phyloP scores from a whole-genome alignment of 1,140 invertebrate genomes.

The Druon quercuslanigerum region DNA sequence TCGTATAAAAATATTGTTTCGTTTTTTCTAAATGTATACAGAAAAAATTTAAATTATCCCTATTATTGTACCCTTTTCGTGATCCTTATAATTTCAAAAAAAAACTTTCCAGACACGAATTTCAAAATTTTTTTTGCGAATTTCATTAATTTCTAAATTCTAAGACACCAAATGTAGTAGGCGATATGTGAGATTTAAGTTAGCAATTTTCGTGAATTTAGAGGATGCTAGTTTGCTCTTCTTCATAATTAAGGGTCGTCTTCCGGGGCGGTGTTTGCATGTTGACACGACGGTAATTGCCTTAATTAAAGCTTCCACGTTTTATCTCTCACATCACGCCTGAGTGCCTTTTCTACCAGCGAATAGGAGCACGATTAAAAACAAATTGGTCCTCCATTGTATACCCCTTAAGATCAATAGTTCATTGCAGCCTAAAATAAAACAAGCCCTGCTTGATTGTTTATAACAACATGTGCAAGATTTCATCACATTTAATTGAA shows the following conservation, averaged over 20 bases:
- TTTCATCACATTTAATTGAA: no score
- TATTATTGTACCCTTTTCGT: no score
- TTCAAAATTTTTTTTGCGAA: no score
- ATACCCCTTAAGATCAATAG: neutral
- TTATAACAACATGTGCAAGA: no score
- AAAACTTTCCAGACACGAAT: no score
- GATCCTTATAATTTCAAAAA: no score
- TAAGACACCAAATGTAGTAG: neutral
- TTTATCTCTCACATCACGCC: constrained; percentile 7
- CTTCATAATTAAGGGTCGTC: constrained; percentile 18
- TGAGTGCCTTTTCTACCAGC: neutral
- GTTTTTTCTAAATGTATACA: no score
- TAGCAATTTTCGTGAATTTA: neutral
- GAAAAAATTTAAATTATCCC: no score
- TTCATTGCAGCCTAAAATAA: neutral
- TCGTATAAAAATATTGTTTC: no score
- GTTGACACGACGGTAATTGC: constrained; percentile 15
- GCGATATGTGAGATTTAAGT: neutral
- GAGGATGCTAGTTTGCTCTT: constrained; percentile 15
- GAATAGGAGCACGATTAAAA: constrained; percentile 1
- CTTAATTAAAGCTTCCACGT: constrained; percentile 15
- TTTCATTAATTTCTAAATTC: no score
- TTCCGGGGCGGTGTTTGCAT: constrained; percentile 11
- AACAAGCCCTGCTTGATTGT: no score
- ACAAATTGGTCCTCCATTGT: neutral